These are phyloP conservation scores for Agrenia bidenticulata DNA, from an alignment of 2,888 invertebrate species.

Conservation along the genomic window DNA sequence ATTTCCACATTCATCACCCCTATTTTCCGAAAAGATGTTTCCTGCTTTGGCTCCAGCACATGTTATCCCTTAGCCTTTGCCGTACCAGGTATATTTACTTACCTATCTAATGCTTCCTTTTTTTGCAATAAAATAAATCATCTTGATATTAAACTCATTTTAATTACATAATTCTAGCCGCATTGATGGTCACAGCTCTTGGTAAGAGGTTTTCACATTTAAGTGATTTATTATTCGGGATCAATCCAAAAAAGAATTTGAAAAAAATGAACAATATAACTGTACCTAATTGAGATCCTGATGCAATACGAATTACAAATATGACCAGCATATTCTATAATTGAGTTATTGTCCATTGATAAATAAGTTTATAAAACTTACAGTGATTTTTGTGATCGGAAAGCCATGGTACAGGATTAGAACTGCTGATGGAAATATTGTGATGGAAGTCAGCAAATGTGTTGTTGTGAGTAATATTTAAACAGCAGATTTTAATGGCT, in stretches of 20 bases:
- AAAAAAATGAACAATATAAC: neutral
- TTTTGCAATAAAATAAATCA: no score
- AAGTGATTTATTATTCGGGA: neutral
- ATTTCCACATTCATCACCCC: slow-evolving; percentile 87
- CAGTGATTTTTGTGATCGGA: slow-evolving; percentile 72
- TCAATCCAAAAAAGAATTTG: neutral
- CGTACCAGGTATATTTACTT: no score
- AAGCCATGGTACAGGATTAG: slow-evolving; percentile 69
- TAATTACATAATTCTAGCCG: slow-evolving; percentile 81
- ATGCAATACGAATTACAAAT: neutral
- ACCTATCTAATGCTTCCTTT: neutral
- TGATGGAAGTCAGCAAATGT: slow-evolving; percentile 69
- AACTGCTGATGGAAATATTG: slow-evolving; percentile 71
- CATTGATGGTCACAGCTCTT: slow-evolving; percentile 79
- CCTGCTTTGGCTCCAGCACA: slow-evolving; percentile 72
- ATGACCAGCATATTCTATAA: neutral
- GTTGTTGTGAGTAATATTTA: slow-evolving; percentile 68
- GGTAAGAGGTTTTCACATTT: slow-evolving; percentile 60
- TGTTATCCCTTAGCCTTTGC: slow-evolving; percentile 87
- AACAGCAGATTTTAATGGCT: no score
- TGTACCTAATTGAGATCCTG: neutral
- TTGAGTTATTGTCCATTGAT: slow-evolving; percentile 6
- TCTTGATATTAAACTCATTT: no score
- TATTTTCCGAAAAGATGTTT: slow-evolving; percentile 73
- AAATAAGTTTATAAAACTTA: slow-evolving; percentile 51